Evolutionary conservation across 2,888 invertebrate genomes (phyloP).

Genomic region (Asteroscopus sphinx): DNA sequence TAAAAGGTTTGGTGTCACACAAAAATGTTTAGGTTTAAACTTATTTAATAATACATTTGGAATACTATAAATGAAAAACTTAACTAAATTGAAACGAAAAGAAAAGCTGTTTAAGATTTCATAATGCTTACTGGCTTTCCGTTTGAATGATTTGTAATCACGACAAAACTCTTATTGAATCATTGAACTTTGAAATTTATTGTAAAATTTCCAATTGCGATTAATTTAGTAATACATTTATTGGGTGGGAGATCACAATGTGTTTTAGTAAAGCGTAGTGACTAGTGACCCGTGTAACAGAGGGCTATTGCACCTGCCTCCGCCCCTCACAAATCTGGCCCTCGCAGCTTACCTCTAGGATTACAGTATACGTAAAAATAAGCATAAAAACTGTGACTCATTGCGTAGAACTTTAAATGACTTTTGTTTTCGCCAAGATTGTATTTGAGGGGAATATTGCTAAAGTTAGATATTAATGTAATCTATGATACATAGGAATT

Average conservation of each 20-base stretch:
- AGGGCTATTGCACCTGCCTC: constrained; percentile 85
- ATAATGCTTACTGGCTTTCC: too few relatives aligned
- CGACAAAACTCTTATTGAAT: background rate
- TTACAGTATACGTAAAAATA: constrained; percentile 65
- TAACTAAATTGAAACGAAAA: background rate
- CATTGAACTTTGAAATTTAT: background rate
- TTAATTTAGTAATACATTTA: constrained; percentile 43
- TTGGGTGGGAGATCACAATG: constrained; percentile 59
- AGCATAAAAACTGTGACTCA: constrained; percentile 35
- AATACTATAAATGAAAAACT: too few relatives aligned
- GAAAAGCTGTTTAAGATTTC: background rate
- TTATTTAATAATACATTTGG: too few relatives aligned
- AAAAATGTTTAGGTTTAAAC: too few relatives aligned
- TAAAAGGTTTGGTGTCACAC: too few relatives aligned
- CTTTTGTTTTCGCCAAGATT: background rate
- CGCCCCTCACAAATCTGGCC: constrained; percentile 86
- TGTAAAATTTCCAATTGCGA: constrained; percentile 26
- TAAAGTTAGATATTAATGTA: background rate
- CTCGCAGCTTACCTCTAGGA: constrained; percentile 74
- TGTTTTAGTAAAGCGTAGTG: constrained; percentile 55
- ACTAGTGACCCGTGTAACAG: constrained; percentile 77
- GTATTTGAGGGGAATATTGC: constrained; percentile 2
- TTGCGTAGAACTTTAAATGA: background rate
- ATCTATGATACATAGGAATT: background rate
- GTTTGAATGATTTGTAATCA: background rate